A percentile compares a stretch with the other conserved stretches of the same genome.
phyloP scores from a whole-genome alignment of 1,140 invertebrate species.

The Drosophila nigrodunni region DNA sequence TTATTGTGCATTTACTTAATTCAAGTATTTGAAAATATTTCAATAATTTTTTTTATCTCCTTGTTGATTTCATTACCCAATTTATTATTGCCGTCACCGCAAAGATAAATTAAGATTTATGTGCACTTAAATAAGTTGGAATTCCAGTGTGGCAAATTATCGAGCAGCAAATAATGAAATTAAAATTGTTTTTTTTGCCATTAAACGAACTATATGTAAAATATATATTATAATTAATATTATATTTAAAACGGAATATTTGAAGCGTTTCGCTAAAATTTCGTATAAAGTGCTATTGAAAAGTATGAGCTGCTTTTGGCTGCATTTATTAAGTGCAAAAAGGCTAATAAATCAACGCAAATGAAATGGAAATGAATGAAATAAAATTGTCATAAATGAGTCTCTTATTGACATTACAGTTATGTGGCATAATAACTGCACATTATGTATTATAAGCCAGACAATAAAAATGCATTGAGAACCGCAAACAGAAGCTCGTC shows the following conservation, averaged over 20 bases:
- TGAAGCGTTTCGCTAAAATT: conserved; percentile 54
- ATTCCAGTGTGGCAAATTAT: conserved; percentile 54
- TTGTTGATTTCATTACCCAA: conserved; percentile 5
- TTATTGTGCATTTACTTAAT: background rate
- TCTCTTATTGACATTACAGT: conserved; percentile 33
- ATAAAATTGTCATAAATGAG: conserved; percentile 34
- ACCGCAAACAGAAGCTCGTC: conserved; percentile 10
- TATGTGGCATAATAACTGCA: conserved; percentile 62
- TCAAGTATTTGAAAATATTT: conserved; percentile 7
- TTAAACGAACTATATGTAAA: conserved; percentile 9
- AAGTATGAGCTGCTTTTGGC: conserved; percentile 44
- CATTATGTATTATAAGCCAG: conserved; percentile 72
- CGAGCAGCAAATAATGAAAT: conserved; percentile 57
- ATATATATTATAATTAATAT: conserved; percentile 42
- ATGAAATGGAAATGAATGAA: conserved; percentile 20
- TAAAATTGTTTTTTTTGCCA: conserved; percentile 36
- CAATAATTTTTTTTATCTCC: background rate
- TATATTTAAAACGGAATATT: conserved; percentile 47
- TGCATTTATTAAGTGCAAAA: conserved; percentile 36
- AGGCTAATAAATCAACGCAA: conserved; percentile 70
- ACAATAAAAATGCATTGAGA: conserved; percentile 60
- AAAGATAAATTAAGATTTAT: conserved; percentile 63
- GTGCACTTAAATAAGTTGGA: conserved; percentile 58
- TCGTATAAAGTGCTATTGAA: conserved; percentile 26
- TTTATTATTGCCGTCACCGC: conserved; percentile 30